Evolutionary conservation across 1,140 invertebrate species (phyloP).

Genomic region (Drosophila arizonae): DNA sequence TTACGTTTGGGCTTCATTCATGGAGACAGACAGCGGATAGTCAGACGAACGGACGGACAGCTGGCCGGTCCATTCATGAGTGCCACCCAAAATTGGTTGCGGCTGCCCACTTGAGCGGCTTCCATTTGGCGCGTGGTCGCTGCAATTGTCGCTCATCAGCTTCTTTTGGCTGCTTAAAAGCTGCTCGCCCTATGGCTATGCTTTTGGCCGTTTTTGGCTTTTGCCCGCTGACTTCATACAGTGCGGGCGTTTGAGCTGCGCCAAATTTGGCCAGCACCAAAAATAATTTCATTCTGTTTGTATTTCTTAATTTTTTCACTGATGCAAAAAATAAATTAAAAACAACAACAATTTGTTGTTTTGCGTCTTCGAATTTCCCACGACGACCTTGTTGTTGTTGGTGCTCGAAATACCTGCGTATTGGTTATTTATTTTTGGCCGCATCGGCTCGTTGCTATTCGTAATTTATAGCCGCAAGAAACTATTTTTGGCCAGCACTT

Average conservation of each 20-base stretch:
- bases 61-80: slow-evolving; percentile 63
- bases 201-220: slow-evolving; percentile 45
- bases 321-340: slow-evolving; percentile 24
- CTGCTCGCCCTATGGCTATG: slow-evolving; percentile 12
- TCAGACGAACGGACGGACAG: background rate
- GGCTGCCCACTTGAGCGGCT: slow-evolving; percentile 66
- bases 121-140: slow-evolving; percentile 72
- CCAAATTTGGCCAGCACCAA: slow-evolving; percentile 54
- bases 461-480: slow-evolving; percentile 79
- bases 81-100: slow-evolving; percentile 71
- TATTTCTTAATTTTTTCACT: background rate
- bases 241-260: slow-evolving; percentile 47
- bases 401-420: slow-evolving; percentile 42
- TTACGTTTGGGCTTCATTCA: slow-evolving; percentile 57
- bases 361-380: slow-evolving; percentile 67
- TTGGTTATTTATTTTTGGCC: slow-evolving; percentile 63
- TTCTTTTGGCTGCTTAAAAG: slow-evolving; percentile 34
- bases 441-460: slow-evolving; percentile 54
- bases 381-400: slow-evolving; percentile 67
- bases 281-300: slow-evolving; percentile 32
- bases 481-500: slow-evolving; percentile 62
- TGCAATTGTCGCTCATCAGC: slow-evolving; percentile 75
- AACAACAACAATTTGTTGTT: slow-evolving; percentile 11
- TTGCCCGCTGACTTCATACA: slow-evolving; percentile 47
- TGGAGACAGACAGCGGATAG: slow-evolving; percentile 25